These are phyloP conservation scores for Diorhabda sublineata DNA, from an alignment of 1,140 invertebrate species.

Conservation along the genomic window DNA sequence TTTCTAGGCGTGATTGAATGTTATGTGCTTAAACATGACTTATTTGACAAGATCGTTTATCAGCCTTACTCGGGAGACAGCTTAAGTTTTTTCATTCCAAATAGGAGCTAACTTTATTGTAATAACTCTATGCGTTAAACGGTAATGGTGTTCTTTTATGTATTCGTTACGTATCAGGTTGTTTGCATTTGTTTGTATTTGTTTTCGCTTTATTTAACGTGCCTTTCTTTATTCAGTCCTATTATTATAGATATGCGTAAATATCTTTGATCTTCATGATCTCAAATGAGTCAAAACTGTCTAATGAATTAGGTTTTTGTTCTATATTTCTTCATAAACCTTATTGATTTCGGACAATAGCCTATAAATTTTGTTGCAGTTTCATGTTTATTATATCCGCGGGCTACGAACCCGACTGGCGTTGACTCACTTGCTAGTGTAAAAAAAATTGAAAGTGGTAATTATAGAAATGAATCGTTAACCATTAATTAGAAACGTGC, in stretches of 20 bases:
- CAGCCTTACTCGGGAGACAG: background rate
- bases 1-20: background rate
- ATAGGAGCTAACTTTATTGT: background rate
- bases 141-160: background rate
- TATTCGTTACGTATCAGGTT: too few species aligned
- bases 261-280: too few species aligned
- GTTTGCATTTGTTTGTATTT: too few species aligned
- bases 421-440: background rate
- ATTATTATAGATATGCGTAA: too few species aligned
- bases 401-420: background rate
- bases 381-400: background rate
- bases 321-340: too few species aligned
- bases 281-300: too few species aligned
- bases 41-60: background rate
- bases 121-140: background rate
- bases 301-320: too few species aligned
- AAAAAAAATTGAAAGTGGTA: slow-evolving; percentile 5
- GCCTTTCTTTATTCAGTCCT: too few species aligned
- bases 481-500: slow-evolving; percentile 14
- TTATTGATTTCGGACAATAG: too few species aligned
- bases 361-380: background rate
- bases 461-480: slow-evolving; percentile 10
- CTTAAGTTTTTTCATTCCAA: background rate
- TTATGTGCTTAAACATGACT: background rate
- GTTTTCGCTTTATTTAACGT: too few species aligned